Base-by-base conservation (phyloP, 2,113 vertebrate species). In the Sialia sialis region DNA sequence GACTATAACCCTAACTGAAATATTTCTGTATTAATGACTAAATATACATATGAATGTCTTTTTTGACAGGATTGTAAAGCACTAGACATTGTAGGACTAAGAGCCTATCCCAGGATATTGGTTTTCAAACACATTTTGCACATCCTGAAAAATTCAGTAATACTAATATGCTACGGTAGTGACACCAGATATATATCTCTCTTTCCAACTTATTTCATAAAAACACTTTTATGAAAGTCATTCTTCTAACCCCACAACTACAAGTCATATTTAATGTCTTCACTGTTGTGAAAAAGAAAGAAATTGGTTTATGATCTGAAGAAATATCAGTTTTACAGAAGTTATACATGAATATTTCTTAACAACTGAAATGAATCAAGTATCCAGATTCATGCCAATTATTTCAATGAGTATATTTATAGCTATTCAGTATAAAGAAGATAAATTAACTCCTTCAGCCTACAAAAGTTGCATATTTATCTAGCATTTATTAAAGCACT, bases 151-250 rank as follows among this genome's bases (percentile, higher is more conserved):
- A 87, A 84, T 58, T 13, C 49, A 89, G 36, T 82, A 72, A 78
- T 77, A 72, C 79, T 66, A 64, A 79, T 60, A 73, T 38, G 34
- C 34, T 72, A 56, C 23, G 32, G 30, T 69, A 56, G 16, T 79
- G 84, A 82, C 73, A 90, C 18, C 36, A 92, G 38, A 92, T 82
- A 79, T n/a, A 58, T 76, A 89, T 76, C 19, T 78, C 70, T 66
- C 25, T 60, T 91, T 93, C 87, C 79, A 86, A 30, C 32, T 63
- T 52, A 66, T 82, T 89, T 92, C 70, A 84, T 68, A 95, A 82
- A 81, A 89, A 29, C 32, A 14, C 20, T 80, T 87, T 90, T 87
- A 93, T 89, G 89, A 95, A 87, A 91, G 46, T 70, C 84, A 95
- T 94, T 62, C 70, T 76, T 94, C 89, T 79, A 52, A 83, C 16